These are phyloP conservation scores for Austrolebias charrua DNA, from an alignment of 2,797 vertebrate genomes.

Conservation along the genomic window DNA sequence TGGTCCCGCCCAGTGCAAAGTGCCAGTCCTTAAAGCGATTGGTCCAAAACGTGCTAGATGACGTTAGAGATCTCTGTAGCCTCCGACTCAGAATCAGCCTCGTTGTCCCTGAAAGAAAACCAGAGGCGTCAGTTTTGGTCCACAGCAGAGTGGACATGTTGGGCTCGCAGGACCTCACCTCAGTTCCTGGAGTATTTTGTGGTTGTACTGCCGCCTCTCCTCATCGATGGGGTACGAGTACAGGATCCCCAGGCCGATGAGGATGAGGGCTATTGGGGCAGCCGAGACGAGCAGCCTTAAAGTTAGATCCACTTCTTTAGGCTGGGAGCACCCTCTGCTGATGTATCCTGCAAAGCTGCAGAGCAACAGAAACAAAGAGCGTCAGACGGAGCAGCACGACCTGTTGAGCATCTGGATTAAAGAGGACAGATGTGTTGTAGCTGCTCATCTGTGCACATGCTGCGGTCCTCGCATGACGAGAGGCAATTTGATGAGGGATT, in stretches of 20 bases:
- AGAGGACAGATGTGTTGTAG: no score
- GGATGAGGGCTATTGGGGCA: slow-evolving; percentile 85
- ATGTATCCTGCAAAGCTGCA: slow-evolving; percentile 92
- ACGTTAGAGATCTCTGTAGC: slow-evolving; percentile 81
- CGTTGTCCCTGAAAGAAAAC: slow-evolving; percentile 72
- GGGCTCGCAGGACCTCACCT: slow-evolving; percentile 72
- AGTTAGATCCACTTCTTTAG: slow-evolving; percentile 83
- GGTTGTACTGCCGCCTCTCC: slow-evolving; percentile 85
- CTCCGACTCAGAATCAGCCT: slow-evolving; percentile 85
- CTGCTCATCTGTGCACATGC: no score
- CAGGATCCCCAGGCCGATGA: slow-evolving; percentile 88
- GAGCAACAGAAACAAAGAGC: no score
- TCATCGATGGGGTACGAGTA: slow-evolving; percentile 91
- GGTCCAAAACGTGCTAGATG: slow-evolving; percentile 56
- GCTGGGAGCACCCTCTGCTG: slow-evolving; percentile 88
- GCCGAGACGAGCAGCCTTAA: slow-evolving; percentile 91
- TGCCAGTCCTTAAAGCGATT: slow-evolving; percentile 27
- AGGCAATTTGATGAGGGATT: no score
- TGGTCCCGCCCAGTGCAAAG: slow-evolving; percentile 67
- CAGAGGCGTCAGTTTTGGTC: slow-evolving; percentile 4
- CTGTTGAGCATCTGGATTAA: no score
- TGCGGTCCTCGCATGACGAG: no score
- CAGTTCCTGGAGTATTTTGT: slow-evolving; percentile 87
- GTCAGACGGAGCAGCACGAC: no score
- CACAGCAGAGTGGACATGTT: background rate